Base-by-base conservation (phyloP, 2,888 invertebrate species). In the Aporophyla nigra region DNA sequence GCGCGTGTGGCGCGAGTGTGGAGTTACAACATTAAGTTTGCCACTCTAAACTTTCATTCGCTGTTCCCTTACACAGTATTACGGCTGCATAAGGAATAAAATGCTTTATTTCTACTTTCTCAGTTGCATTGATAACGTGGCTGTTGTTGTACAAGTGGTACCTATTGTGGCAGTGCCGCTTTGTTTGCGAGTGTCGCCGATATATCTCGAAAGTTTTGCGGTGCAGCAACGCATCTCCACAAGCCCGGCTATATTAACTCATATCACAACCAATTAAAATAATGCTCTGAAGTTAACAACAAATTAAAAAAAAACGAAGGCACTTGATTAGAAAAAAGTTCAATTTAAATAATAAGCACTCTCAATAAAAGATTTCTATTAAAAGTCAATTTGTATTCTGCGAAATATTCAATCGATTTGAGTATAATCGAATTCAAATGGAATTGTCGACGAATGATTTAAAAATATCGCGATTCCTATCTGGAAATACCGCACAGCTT, bases 121-220 rank as follows among this genome's bases (percentile, higher is more conserved):
- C 74, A 80, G 80, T 77, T 83, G 90, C 83, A 87, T 85, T 84
- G 80, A 84, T 90, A 90, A 86, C 86, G 87, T 92, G 87, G 91
- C 83, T 89, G 88, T 90, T 91, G 90, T 91, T 87, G 91, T 92
- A 91, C 93, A 92, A 92, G 93, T 91, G 92, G 90, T 93, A 93
- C 90, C 93, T 93, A 94, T 95, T 95, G 95, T 95, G 92, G 92
- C 89, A 90, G 90, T 90, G 90, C 85, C 88, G 93, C 94, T 95
- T 95, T 96, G 95, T 96, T 94, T 94, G 94, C 91, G 90, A 93
- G 91, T 93, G 95, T 93, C 95, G 92, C 94, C 93, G 95, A 96
- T 96, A 96, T 96, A 96, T 95, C 94, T 94, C 91, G 90, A 94
- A 95, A 96, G 92, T 95, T 95, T 89, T 91, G 92, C 94, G 89